Evolutionary conservation across 1,140 invertebrate species (phyloP), one percentile per base, ranked within the genome.

Genomic region (Solenopsis fugax): DNA sequence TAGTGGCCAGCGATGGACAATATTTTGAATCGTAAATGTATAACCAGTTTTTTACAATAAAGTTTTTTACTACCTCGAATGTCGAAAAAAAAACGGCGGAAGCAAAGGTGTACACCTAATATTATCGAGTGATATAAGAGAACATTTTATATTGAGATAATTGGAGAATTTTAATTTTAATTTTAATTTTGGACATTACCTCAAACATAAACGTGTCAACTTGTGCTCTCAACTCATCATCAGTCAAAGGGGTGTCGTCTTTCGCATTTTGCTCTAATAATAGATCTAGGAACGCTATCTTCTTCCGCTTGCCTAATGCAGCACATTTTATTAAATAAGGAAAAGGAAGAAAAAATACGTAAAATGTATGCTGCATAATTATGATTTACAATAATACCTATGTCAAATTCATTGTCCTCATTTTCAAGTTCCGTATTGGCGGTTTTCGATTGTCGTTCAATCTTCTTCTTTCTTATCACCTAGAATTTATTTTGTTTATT

Each of bases 141-240:
- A 13, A n/a, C 56, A 21, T 21, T 21, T 56, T 41, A 21, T 67
- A 37, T 41, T 37, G n/a, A 41, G 2, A 6, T 21, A 67, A 67
- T 65, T 18, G 10, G 12, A 69, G 24, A 24, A 69, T 9, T 24
- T 69, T 69, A 16, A 82, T 16, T 50, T 50, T 54, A 21, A 64
- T 50, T 50, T 50, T 54, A 21, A 64, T 50, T 21, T 81, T 9
- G n/a, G 58, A 93, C 90, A 18, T 12, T 87, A 97, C 97, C 94
- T 96, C 97, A 95, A 98, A 98, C 96, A 97, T 97, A 91, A 98
- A 97, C 0, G 97, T 98, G 86, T 97, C 96, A 0, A 97, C 97
- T 95, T 97, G 97, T 94, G 97, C 97, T 82, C 96, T 92, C 13
- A 98, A 97, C 91, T 97, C 97, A 60, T 96, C 92, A 88, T 97